Base-by-base conservation (phyloP, 2,113 vertebrate species). In the Rissa tridactyla region DNA sequence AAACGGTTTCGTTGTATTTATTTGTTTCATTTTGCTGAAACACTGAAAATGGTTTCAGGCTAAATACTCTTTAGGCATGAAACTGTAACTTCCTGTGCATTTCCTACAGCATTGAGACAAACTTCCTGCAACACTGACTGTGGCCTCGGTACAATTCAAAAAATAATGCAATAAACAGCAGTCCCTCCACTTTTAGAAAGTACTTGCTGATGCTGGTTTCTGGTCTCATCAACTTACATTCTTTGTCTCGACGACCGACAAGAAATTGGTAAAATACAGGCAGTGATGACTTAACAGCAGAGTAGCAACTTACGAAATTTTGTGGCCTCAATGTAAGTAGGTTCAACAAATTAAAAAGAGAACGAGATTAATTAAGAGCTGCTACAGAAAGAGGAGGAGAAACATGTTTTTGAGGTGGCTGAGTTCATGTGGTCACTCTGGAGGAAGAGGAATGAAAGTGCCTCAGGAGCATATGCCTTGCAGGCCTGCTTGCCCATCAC, bases 391-490 rank as follows among this genome's bases (percentile, higher is more conserved):
- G 38, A 84, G 21, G 26, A 64, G 17, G 16, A 70, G 51, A 65
- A 69, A 21, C 17, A 9, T 12, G 20, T 4, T 83, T 78, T n/a
- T 64, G 44, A 78, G 60, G 26, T 60, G 38, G 8, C 30, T 66
- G 51, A 65, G 26, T n/a, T 75, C 62, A 46, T 22, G 19, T 4
- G 4, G 8, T 16, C 42, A 30, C 27, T 40, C 44, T 42, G 14
- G 54, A 70, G 55, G 55, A 58, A 80, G 23, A 44, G 13, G 29
- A 64, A 75, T n/a, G 12, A 10, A 88, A 52, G 15, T 32, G 17
- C 8, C 27, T 25, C 30, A 61, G 49, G 9, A 69, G 3, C 0
- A 1, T 15, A 22, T 0, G 2, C 42, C 29, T 55, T 38, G 16
- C 36, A 78, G 36, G 20, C 13, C 46, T 40, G 20, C 30, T 23